Base-by-base conservation (phyloP, 2,797 vertebrate genomes). In the Oryzias sinensis region DNA sequence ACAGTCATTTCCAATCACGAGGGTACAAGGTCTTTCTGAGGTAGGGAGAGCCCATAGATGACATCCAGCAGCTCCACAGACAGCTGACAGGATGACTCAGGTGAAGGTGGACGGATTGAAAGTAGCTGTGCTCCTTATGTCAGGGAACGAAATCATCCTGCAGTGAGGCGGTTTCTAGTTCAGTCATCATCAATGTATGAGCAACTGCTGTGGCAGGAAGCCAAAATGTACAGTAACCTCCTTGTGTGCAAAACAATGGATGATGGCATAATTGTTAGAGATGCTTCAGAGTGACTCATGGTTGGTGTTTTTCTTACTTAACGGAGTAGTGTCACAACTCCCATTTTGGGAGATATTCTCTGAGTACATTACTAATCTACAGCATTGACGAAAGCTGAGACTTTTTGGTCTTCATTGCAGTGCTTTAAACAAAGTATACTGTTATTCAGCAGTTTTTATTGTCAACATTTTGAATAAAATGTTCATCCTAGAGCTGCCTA, bases 41-140 rank as follows among this genome's bases (percentile, higher is more conserved):
- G 65, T 27, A 62, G 65, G 73, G 66, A 72, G 72, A 50, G 76
- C 46, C 67, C 71, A 63, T 43, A 57, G 74, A 82, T 77, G 81
- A 87, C 82, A 84, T 89, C 88, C 85, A 56, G 62, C 59, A 49
- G 72, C 68, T 87, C 79, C 65, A 65, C 79, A 71, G 79, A 84
- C 77, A 77, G 84, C 84, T 82, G 81, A 77, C 84, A 73, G 48
- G 59, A 74, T 91, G 90, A 90, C 77, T 90, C 87, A 88, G 82
- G 81, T 85, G 73, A 70, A 76, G 74, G 82, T 74, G 70, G 86
- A 76, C 69, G 71, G 81, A 84, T 59, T 85, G 76, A 77, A 77
- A 79, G 70, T 77, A 42, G 49, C 74, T 78, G 63, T 77, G 68
- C 76, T 82, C 75, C 68, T 79, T 79, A 79, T 87, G 82, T 79